Evolutionary conservation across 2,888 invertebrate species (phyloP).

Genomic region (Entomobrya multifasciata): DNA sequence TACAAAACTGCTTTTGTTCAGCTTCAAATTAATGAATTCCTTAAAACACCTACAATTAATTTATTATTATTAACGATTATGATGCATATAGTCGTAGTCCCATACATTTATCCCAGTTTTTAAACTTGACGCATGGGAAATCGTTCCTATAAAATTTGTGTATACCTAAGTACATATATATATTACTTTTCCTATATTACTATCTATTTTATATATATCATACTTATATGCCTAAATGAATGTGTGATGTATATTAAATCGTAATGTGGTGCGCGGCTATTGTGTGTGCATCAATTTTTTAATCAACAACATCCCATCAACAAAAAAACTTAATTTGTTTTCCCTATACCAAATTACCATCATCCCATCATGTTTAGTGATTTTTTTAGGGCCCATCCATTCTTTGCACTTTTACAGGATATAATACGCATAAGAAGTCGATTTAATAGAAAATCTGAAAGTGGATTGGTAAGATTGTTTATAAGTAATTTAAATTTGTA

Average conservation of each 20-base stretch:
- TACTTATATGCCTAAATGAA: not conserved
- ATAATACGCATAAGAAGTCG: not conserved
- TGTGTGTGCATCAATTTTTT: constrained; percentile 11
- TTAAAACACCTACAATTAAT: not conserved
- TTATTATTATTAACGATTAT: not conserved
- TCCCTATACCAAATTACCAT: constrained; percentile 28
- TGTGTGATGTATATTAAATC: not conserved
- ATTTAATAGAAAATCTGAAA: constrained; percentile 40
- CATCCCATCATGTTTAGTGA: constrained; percentile 4
- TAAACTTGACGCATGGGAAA: not conserved
- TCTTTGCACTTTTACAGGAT: constrained; percentile 53
- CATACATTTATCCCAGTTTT: not conserved
- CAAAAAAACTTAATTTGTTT: constrained; percentile 42
- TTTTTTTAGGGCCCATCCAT: constrained; percentile 52
- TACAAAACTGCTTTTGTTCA: constrained; percentile 9
- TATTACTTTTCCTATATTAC: too few species aligned
- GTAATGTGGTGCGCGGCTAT: constrained; percentile 11
- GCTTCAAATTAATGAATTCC: too few species aligned
- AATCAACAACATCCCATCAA: constrained; percentile 28
- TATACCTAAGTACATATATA: not conserved
- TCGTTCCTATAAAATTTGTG: not conserved
- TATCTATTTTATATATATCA: not conserved
- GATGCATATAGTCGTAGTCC: too few species aligned
- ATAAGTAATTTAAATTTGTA: constrained; percentile 53
- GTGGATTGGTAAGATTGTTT: constrained; percentile 53